phyloP scores from a whole-genome alignment of 1,140 invertebrate species.

The Trichoplusia ni region DNA sequence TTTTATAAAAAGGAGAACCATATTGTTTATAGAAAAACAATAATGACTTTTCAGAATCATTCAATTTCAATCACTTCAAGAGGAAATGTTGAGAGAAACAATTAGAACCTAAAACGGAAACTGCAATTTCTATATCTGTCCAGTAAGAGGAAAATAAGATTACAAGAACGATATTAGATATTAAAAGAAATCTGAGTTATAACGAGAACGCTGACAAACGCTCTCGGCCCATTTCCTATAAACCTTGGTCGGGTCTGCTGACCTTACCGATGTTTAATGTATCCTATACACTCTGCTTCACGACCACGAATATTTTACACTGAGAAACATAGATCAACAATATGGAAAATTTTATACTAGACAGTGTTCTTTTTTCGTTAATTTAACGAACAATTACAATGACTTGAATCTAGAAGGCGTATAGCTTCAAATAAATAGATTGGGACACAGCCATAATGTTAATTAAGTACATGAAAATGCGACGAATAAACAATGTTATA shows the following conservation, averaged over 20 bases:
- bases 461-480: slow-evolving; percentile 4
- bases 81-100: slow-evolving; percentile 10
- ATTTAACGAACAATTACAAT: no score
- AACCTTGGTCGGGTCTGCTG: slow-evolving; percentile 45
- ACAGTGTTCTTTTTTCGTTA: no score
- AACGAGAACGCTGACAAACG: slow-evolving; percentile 27
- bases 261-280: slow-evolving; percentile 39
- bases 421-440: slow-evolving; percentile 14
- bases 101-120: slow-evolving; percentile 30
- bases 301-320: slow-evolving; percentile 17
- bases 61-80: no score
- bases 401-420: background rate
- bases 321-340: slow-evolving; percentile 13
- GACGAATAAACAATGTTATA: background rate
- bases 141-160: slow-evolving; percentile 23
- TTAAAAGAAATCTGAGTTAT: slow-evolving; percentile 32
- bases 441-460: background rate
- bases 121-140: slow-evolving; percentile 30
- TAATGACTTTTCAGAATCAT: no score
- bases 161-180: slow-evolving; percentile 18
- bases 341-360: slow-evolving; percentile 17
- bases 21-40: no score
- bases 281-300: slow-evolving; percentile 33
- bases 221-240: slow-evolving; percentile 35
- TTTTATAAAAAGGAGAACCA: no score